These are phyloP conservation scores for Drosophila bifasciata DNA, from an alignment of 1,140 invertebrate species.

Conservation along the genomic window DNA sequence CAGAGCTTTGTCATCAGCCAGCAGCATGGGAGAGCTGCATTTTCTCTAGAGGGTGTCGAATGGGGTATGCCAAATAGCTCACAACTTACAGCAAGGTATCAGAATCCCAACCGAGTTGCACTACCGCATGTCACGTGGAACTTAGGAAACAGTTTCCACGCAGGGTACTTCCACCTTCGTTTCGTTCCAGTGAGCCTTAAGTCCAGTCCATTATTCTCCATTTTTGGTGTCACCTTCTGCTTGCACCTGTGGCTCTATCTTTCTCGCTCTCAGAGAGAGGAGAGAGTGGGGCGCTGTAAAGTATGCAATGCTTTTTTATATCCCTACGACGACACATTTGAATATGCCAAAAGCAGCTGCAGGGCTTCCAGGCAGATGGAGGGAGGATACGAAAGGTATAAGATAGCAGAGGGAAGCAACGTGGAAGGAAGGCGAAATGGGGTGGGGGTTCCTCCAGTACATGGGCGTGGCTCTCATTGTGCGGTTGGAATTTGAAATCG, in stretches of 20 bases:
- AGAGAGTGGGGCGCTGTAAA: not conserved
- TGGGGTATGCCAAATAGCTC: not conserved
- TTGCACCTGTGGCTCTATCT: slow-evolving; percentile 48
- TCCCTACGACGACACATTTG: slow-evolving; percentile 47
- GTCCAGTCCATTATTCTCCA: slow-evolving; percentile 16
- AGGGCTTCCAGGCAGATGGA: slow-evolving; percentile 17
- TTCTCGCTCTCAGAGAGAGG: too few relatives aligned
- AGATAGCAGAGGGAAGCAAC: too few relatives aligned
- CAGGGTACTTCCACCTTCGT: not conserved
- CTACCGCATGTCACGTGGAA: too few relatives aligned
- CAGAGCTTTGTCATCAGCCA: slow-evolving; percentile 41
- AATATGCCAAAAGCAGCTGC: slow-evolving; percentile 65
- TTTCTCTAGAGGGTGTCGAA: slow-evolving; percentile 10
- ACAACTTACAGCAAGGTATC: not conserved
- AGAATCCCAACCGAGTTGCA: too few relatives aligned
- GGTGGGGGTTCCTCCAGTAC: not conserved
- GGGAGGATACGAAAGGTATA: not conserved
- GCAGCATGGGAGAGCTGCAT: slow-evolving; percentile 7
- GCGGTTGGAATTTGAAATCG: slow-evolving; percentile 36
- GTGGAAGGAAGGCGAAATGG: not conserved
- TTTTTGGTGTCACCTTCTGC: slow-evolving; percentile 27
- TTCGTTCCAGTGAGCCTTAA: slow-evolving; percentile 1
- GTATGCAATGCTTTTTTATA: slow-evolving; percentile 29
- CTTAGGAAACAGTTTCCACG: too few relatives aligned
- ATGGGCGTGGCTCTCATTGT: slow-evolving; percentile 47